Evolutionary conservation across 2,888 invertebrate genomes (phyloP).

Genomic region (Cryptus armator): DNA sequence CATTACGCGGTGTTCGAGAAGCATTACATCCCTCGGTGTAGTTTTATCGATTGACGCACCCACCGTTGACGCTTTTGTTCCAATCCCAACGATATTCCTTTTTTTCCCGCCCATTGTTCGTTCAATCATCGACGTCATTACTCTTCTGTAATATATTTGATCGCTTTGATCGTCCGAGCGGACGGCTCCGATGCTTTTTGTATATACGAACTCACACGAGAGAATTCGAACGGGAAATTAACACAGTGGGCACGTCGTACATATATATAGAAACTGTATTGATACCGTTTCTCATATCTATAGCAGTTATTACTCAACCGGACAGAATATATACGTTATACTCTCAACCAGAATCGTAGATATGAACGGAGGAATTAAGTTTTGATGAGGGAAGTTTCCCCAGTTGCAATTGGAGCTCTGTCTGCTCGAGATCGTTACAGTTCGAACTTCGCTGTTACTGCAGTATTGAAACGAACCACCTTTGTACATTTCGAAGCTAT

Average conservation of each 20-base stretch:
- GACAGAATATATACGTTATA: not conserved
- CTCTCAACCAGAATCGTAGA: not conserved
- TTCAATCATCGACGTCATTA: slow-evolving; percentile 6
- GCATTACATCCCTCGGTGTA: not conserved
- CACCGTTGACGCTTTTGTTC: not conserved
- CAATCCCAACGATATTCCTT: not conserved
- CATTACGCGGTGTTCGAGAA: not conserved
- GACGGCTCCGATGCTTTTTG: not conserved
- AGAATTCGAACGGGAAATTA: slow-evolving; percentile 1
- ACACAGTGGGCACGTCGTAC: not conserved
- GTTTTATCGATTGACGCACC: slow-evolving; percentile 4
- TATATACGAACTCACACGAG: not conserved
- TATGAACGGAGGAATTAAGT: slow-evolving; percentile 40
- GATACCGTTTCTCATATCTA: not conserved
- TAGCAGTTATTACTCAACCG: slow-evolving; percentile 8
- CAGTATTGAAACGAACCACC: slow-evolving; percentile 35
- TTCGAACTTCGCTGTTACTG: not conserved
- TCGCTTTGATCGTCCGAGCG: not conserved
- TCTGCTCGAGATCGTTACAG: not conserved
- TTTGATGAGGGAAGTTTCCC: slow-evolving; percentile 45
- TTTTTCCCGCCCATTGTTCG: not conserved
- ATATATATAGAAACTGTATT: not conserved
- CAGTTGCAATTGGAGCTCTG: slow-evolving; percentile 30
- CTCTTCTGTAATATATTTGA: not conserved
- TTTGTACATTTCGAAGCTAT: slow-evolving; percentile 15